Percentiles rank a stretch among this genome's conserved stretches.
Conservation (phyloP, 2,888 invertebrate species). For the Spodoptera picta region DNA sequence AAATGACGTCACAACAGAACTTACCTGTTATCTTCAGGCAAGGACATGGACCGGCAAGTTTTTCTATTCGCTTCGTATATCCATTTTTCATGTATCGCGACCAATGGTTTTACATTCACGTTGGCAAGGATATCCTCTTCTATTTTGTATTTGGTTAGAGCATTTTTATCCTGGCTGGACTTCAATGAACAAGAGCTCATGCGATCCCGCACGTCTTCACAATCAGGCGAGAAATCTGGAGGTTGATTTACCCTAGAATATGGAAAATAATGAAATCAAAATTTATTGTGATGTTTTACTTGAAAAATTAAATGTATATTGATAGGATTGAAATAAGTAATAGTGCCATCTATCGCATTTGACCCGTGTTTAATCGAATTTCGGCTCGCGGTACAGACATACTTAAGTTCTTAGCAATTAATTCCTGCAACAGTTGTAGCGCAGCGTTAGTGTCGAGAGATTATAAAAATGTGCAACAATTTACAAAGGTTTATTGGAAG, state of each 20-base stretch:
- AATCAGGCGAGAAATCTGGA: constrained; percentile 65
- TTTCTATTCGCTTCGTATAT: constrained; percentile 83
- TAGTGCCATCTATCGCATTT: constrained; percentile 25
- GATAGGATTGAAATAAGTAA: background rate
- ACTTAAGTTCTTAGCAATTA: no score
- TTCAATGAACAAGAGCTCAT: constrained; percentile 69
- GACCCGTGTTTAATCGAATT: background rate
- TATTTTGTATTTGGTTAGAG: constrained; percentile 54
- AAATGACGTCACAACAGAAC: constrained; percentile 34
- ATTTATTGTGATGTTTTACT: no score
- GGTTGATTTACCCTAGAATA: constrained; percentile 64
- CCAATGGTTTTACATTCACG: constrained; percentile 82
- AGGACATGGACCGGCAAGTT: constrained; percentile 75
- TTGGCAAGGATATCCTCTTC: constrained; percentile 76
- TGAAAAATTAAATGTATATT: background rate
- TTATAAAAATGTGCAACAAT: no score
- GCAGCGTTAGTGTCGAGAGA: no score
- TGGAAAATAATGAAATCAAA: background rate
- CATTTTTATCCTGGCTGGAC: constrained; percentile 50
- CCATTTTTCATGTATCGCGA: constrained; percentile 85
- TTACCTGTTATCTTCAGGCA: constrained; percentile 81
- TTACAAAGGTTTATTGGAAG: no score
- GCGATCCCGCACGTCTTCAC: constrained; percentile 61
- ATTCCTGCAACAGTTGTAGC: no score
- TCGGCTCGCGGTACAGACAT: background rate